Evolutionary conservation across 2,113 vertebrate genomes (phyloP).

Genomic region (Hypomesus transpacificus): DNA sequence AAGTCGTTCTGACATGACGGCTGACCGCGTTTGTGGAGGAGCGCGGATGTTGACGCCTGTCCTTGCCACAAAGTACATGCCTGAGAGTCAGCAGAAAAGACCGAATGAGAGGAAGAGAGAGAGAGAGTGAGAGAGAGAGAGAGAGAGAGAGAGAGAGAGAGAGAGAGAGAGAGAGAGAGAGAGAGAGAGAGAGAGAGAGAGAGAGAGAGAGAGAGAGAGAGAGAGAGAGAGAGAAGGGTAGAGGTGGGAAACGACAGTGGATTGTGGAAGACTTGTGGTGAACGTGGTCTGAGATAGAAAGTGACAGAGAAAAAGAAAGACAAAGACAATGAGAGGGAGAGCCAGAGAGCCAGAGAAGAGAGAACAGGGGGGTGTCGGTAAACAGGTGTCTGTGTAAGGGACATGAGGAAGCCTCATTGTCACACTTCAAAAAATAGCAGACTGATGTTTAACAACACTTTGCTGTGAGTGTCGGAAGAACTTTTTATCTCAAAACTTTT

Average conservation of each 20-base stretch:
- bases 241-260: not conserved
- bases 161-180: constrained; percentile 2
- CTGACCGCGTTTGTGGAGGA: too few relatives aligned
- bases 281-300: not conserved
- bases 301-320: constrained; percentile 17
- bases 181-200: constrained; percentile 1
- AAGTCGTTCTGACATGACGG: too few relatives aligned
- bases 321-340: constrained; percentile 22
- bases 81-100: not conserved
- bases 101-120: not conserved
- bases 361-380: constrained; percentile 6
- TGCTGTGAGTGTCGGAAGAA: too few relatives aligned
- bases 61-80: not conserved
- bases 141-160: constrained; percentile 2
- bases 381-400: too few relatives aligned
- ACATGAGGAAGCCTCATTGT: not conserved
- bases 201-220: constrained; percentile 1
- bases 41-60: too few relatives aligned
- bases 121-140: not conserved
- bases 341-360: not conserved
- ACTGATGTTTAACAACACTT: too few relatives aligned
- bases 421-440: too few relatives aligned
- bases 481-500: too few relatives aligned
- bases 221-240: not conserved
- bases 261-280: too few relatives aligned